Conservation (phyloP, 2,113 vertebrate species). For the Strix aluco region DNA sequence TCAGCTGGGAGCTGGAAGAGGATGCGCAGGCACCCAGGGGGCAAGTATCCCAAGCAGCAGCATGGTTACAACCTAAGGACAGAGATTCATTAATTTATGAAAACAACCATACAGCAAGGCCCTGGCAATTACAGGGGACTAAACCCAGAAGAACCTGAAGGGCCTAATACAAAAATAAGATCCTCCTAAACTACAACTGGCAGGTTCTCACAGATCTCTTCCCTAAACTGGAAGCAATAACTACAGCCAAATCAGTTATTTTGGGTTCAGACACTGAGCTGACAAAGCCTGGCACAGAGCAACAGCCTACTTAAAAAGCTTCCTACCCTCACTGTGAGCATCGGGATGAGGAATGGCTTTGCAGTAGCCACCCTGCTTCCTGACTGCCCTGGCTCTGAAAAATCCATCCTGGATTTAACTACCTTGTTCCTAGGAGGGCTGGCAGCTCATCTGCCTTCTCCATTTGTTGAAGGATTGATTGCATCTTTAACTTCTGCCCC, state of each 20-base stretch:
- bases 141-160: neutral
- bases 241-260: slow-evolving; percentile 23
- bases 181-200: neutral
- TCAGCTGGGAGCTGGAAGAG: neutral
- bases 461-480: neutral
- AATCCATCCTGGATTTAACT: slow-evolving; percentile 5
- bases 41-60: neutral
- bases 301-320: slow-evolving; percentile 22
- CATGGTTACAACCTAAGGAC: neutral
- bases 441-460: slow-evolving; percentile 19
- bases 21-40: neutral
- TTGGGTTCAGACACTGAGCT: neutral
- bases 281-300: slow-evolving; percentile 6
- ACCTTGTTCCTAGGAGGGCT: neutral
- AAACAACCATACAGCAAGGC: neutral
- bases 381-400: neutral
- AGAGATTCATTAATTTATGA: neutral
- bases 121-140: neutral
- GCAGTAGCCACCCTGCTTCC: neutral
- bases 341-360: neutral
- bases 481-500: neutral
- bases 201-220: neutral
- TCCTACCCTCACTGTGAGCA: neutral
- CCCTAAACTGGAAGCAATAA: neutral
- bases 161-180: neutral